Evolutionary conservation across 2,888 invertebrate species (phyloP).

Genomic region (Falcaria lacertinaria): DNA sequence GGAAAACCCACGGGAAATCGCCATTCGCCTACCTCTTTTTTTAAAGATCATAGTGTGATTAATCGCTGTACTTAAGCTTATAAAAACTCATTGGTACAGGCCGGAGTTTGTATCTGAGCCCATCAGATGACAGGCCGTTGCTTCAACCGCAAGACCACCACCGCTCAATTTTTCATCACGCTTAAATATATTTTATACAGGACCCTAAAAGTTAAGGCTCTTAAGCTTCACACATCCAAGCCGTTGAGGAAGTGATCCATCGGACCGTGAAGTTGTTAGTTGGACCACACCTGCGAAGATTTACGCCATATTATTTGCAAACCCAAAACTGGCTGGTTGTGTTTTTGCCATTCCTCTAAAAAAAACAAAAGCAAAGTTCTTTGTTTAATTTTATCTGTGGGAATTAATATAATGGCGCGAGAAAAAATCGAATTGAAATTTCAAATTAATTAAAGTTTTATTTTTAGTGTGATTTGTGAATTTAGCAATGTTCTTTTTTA

Average conservation of each 20-base stretch:
- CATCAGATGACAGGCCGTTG: too few relatives aligned
- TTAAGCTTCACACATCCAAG: slow-evolving; percentile 63
- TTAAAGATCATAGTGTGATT: too few relatives aligned
- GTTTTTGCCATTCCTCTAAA: slow-evolving; percentile 23
- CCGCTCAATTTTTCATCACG: too few relatives aligned
- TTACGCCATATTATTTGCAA: slow-evolving; percentile 69
- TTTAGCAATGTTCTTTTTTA: slow-evolving; percentile 8
- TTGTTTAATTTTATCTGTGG: slow-evolving; percentile 11
- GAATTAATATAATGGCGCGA: slow-evolving; percentile 8
- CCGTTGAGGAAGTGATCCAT: slow-evolving; percentile 53
- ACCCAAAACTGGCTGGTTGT: slow-evolving; percentile 58
- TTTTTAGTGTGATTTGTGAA: slow-evolving; percentile 4
- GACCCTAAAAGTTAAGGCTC: slow-evolving; percentile 55
- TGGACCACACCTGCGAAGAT: slow-evolving; percentile 58
- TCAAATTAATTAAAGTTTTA: slow-evolving; percentile 2
- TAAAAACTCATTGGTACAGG: too few relatives aligned
- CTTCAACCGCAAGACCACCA: too few relatives aligned
- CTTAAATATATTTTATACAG: too few relatives aligned
- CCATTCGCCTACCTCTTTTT: too few relatives aligned
- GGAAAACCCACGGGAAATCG: too few relatives aligned
- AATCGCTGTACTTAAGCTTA: too few relatives aligned
- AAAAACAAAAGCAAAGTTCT: slow-evolving; percentile 24
- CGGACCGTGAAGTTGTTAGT: slow-evolving; percentile 45
- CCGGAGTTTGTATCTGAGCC: too few relatives aligned
- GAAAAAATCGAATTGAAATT: slow-evolving; percentile 2